phyloP scores from a whole-genome alignment of 2,888 invertebrate genomes.

The Aspidiotus rigidus region DNA sequence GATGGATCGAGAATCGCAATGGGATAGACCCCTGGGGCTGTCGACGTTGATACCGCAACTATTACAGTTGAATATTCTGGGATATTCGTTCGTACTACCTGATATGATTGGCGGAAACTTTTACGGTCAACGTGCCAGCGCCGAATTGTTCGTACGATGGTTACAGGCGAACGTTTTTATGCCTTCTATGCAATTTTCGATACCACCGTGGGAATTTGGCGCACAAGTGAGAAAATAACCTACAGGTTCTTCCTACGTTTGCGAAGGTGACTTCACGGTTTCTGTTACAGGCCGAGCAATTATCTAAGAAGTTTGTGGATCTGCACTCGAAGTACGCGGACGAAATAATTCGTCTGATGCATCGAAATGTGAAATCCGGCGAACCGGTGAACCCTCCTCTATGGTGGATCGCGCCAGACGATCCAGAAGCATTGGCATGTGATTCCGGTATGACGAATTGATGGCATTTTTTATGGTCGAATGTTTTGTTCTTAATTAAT shows the following conservation, averaged over 20 bases:
- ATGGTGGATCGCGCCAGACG: slow-evolving; percentile 72
- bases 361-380: slow-evolving; percentile 52
- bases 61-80: slow-evolving; percentile 54
- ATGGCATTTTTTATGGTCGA: neutral
- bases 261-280: neutral
- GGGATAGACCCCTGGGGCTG: slow-evolving; percentile 61
- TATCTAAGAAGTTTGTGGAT: slow-evolving; percentile 55
- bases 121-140: slow-evolving; percentile 51
- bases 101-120: slow-evolving; percentile 70
- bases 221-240: slow-evolving; percentile 43
- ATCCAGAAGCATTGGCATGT: slow-evolving; percentile 50
- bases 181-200: slow-evolving; percentile 70
- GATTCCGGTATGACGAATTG: slow-evolving; percentile 42
- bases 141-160: slow-evolving; percentile 68
- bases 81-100: slow-evolving; percentile 64
- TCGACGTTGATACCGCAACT: slow-evolving; percentile 62
- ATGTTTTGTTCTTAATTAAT: neutral
- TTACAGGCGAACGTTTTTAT: slow-evolving; percentile 66
- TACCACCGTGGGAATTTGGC: slow-evolving; percentile 70
- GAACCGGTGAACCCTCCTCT: slow-evolving; percentile 69
- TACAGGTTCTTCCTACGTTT: neutral
- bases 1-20: slow-evolving; percentile 62
- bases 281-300: slow-evolving; percentile 50
- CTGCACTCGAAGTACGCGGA: slow-evolving; percentile 54
- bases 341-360: slow-evolving; percentile 55